Evolutionary conservation across 2,888 invertebrate genomes (phyloP), one percentile per base, ranked within the genome.

Genomic region (Fissipunctia ypsillon): DNA sequence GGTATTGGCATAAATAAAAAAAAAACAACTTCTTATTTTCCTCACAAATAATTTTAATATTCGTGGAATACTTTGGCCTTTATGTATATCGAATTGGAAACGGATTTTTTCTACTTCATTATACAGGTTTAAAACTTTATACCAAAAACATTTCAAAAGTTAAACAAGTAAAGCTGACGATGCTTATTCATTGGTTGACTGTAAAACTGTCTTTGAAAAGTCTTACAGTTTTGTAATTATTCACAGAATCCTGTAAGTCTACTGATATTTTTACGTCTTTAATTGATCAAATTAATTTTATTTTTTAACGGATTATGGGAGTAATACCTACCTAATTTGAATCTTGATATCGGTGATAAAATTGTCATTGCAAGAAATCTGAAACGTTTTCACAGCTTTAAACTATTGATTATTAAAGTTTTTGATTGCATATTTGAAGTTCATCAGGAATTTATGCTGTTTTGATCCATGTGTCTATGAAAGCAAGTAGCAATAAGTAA

Each of bases 101-200:
- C 22, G 2, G 2, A 43, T 71, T 59, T 45, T 5, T 45, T 22
- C 14, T 1, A 25, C 5, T 7, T 14, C 1, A 38, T 12, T 31
- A 50, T 6, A 12, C 19, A 38, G 38, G 38, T 9, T 7, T 9
- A 35, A 56, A 77, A 78, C 48, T 74, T 81, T 54, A 25, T 9
- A 52, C 31, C 4, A 10, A 43, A 19, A 52, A 35, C 22, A 54
- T 28, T 57, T 41, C 28, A 76, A 80, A 81, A 73, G 59, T 78
- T 82, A 60, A n/a, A 5, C 14, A 54, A 65, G 59, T 54, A 48
- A 5, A 50, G 41, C n/a, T 59, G 48, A 68, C 69, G 61, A 35
- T 48, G 14, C 12, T 43, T 59, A 64, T 69, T 72, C 38, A 38
- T 64, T 14, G n/a, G 54, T 38, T 77, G 64, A 68, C 52, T 56